Evolutionary conservation across 1,140 invertebrate species (phyloP).

Genomic region (Drosophila grimshawi): DNA sequence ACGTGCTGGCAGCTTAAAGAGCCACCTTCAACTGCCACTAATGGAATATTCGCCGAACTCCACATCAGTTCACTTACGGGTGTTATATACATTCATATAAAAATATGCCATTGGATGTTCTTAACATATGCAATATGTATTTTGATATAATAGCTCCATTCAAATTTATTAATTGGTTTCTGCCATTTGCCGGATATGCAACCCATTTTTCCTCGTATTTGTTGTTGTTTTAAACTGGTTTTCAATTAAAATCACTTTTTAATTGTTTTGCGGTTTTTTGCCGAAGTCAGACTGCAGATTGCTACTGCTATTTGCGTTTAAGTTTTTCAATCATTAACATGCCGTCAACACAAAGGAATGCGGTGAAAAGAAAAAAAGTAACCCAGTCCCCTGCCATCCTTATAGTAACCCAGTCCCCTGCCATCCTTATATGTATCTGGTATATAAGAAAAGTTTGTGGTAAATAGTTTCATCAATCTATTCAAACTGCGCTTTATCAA

Average conservation of each 20-base stretch:
- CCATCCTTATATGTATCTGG: neutral
- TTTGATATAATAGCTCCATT: neutral
- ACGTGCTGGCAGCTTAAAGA: slow-evolving; percentile 44
- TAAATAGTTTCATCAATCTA: slow-evolving; percentile 43
- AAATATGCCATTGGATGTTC: neutral
- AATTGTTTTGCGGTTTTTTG: slow-evolving; percentile 18
- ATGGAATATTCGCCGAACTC: neutral
- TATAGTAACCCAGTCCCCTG: neutral
- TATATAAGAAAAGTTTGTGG: slow-evolving; percentile 38
- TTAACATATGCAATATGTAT: neutral
- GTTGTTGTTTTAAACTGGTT: slow-evolving; percentile 2
- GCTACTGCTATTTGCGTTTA: slow-evolving; percentile 20
- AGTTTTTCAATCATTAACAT: slow-evolving; percentile 56
- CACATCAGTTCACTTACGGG: neutral
- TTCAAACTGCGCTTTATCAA: neutral
- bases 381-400: neutral
- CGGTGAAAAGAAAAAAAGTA: neutral
- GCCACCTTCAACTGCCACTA: slow-evolving; percentile 1
- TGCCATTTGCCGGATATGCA: neutral
- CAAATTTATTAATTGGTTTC: slow-evolving; percentile 13
- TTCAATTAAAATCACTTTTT: slow-evolving; percentile 25
- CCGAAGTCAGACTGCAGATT: neutral
- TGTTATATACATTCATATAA: neutral
- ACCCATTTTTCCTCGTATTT: neutral
- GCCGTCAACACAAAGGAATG: slow-evolving; percentile 59